phyloP scores from a whole-genome alignment of 2,888 invertebrate genomes.

The Phragmatobia fuliginosa region DNA sequence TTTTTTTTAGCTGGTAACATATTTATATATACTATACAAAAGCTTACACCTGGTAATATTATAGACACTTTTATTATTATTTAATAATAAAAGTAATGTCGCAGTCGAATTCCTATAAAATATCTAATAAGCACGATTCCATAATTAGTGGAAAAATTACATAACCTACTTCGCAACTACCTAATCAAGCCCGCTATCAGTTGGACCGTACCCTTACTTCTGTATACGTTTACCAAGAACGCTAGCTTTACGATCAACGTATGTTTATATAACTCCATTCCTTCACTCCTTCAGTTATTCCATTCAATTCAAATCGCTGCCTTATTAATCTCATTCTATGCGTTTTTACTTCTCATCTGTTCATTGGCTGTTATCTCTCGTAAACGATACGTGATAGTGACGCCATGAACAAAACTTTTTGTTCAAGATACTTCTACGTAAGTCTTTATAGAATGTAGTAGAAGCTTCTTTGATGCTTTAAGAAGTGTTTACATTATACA shows the following conservation, averaged over 20 bases:
- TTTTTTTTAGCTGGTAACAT: background rate
- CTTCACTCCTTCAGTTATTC: slow-evolving; percentile 45
- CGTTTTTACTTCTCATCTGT: slow-evolving; percentile 47
- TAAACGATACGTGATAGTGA: slow-evolving; percentile 9
- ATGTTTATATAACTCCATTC: slow-evolving; percentile 53
- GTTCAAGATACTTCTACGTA: background rate
- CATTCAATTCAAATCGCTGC: slow-evolving; percentile 53
- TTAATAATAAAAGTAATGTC: background rate
- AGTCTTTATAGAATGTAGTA: background rate
- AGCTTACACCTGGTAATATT: background rate
- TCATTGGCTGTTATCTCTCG: slow-evolving; percentile 26
- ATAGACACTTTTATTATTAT: background rate
- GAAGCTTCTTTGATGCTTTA: background rate
- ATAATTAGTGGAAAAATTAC: background rate
- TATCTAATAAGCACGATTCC: background rate
- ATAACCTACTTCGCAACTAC: background rate
- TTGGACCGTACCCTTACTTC: slow-evolving; percentile 22
- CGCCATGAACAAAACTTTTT: background rate
- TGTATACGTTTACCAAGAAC: slow-evolving; percentile 49
- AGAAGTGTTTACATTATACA: background rate
- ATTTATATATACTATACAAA: background rate
- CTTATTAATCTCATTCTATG: slow-evolving; percentile 45
- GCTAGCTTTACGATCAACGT: slow-evolving; percentile 51
- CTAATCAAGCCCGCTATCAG: slow-evolving; percentile 28
- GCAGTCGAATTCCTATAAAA: background rate